Conservation (phyloP, 2,888 invertebrate genomes). For the Drosophila putrida region DNA sequence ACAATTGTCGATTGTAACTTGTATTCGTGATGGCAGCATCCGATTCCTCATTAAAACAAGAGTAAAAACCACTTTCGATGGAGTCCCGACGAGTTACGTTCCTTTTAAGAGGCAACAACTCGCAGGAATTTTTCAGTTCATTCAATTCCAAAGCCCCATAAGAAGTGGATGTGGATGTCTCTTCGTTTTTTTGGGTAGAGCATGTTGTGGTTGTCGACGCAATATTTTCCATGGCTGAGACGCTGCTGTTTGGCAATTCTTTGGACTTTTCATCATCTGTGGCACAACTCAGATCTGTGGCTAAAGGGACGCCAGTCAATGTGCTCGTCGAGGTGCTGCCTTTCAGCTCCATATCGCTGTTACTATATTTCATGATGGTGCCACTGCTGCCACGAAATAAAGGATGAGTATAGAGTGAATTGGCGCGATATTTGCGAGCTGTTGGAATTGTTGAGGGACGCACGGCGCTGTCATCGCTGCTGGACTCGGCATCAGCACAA, state of each 20-base stretch:
- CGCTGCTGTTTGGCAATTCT: conserved; percentile 43
- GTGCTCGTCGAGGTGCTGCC: conserved; percentile 55
- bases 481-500: conserved; percentile 84
- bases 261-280: conserved; percentile 71
- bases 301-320: conserved; percentile 17
- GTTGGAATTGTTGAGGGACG: conserved; percentile 71
- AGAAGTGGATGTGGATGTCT: conserved; percentile 68
- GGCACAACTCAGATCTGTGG: conserved; percentile 1
- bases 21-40: conserved; percentile 87
- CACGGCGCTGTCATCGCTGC: conserved; percentile 83
- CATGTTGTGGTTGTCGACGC: not conserved
- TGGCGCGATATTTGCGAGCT: conserved; percentile 86
- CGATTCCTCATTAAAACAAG: conserved; percentile 93
- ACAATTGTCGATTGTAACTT: conserved; percentile 74
- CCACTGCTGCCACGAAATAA: conserved; percentile 84
- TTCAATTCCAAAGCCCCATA: conserved; percentile 73
- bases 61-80: conserved; percentile 96
- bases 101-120: conserved; percentile 71
- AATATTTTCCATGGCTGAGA: not conserved
- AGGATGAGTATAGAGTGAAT: conserved; percentile 88
- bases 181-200: conserved; percentile 51
- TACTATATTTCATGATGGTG: conserved; percentile 54
- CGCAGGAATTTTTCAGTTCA: conserved; percentile 74
- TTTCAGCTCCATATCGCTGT: conserved; percentile 60
- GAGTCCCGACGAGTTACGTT: conserved; percentile 91